Percentiles rank a stretch among this genome's conserved stretches.
Conservation (phyloP, 2,113 vertebrate genomes). For the Cryptotis parvus region DNA sequence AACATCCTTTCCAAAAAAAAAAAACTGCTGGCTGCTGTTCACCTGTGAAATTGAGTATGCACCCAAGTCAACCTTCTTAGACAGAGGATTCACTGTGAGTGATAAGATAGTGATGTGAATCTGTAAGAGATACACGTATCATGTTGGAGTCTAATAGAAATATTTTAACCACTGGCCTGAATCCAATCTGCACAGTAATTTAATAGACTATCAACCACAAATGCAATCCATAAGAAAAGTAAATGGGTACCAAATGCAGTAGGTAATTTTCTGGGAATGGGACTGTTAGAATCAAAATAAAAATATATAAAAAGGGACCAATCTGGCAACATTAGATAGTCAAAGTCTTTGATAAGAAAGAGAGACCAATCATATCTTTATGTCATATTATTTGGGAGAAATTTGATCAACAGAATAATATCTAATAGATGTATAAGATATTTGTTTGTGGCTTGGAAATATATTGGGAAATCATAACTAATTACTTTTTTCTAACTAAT, state of each 20-base stretch:
- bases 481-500: neutral
- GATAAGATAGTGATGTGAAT: slow-evolving; percentile 59
- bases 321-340: slow-evolving; percentile 11
- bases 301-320: slow-evolving; percentile 63
- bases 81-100: slow-evolving; percentile 61
- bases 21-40: slow-evolving; percentile 16
- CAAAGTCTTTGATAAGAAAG: slow-evolving; percentile 58
- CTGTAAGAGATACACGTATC: slow-evolving; percentile 77
- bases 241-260: slow-evolving; percentile 59
- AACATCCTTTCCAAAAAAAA: neutral
- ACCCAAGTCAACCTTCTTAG: neutral
- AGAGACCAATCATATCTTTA: slow-evolving; percentile 54
- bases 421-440: neutral
- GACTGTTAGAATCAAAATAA: slow-evolving; percentile 55
- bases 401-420: neutral
- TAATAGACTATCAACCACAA: slow-evolving; percentile 77
- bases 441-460: neutral
- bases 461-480: too few species aligned
- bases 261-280: slow-evolving; percentile 70
- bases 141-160: slow-evolving; percentile 75
- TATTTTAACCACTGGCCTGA: slow-evolving; percentile 76
- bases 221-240: slow-evolving; percentile 76
- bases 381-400: slow-evolving; percentile 44
- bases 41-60: slow-evolving; percentile 65
- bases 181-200: slow-evolving; percentile 79